Percentiles rank a stretch among this genome's conserved stretches.
Evolutionary conservation across 2,113 vertebrate species (phyloP).

Genomic region (Xiphophorus hellerii): DNA sequence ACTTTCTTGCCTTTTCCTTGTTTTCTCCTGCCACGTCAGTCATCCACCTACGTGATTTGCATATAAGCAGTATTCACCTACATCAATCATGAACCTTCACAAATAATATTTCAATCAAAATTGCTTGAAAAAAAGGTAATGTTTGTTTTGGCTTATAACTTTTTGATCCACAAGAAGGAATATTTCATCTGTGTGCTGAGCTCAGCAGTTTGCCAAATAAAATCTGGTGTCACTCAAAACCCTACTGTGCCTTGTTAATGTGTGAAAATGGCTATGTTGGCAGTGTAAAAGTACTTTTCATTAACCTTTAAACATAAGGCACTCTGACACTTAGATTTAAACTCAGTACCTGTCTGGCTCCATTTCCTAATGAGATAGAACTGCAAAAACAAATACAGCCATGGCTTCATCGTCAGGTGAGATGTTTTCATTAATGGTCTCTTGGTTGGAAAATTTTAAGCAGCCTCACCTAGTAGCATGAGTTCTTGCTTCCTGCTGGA

Average conservation of each 20-base stretch:
- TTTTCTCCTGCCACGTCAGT: background rate
- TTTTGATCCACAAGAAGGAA: constrained; percentile 28
- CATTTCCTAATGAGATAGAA: background rate
- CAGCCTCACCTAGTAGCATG: background rate
- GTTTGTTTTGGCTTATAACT: constrained; percentile 28
- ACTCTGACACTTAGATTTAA: background rate
- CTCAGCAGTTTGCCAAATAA: constrained; percentile 51
- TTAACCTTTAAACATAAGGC: background rate
- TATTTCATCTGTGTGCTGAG: constrained; percentile 44
- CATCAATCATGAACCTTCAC: background rate
- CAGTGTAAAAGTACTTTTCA: background rate
- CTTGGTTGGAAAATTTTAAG: background rate
- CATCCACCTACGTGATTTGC: background rate
- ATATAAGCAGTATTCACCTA: background rate
- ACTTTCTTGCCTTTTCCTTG: background rate
- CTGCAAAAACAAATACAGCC: background rate
- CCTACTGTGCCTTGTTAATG: constrained; percentile 37
- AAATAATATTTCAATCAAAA: background rate
- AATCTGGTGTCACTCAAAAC: constrained; percentile 41
- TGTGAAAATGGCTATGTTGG: constrained; percentile 5
- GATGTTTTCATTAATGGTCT: background rate
- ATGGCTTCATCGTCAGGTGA: background rate
- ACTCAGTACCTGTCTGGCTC: background rate
- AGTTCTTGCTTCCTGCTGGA: background rate
- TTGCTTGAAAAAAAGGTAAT: background rate